Conservation (phyloP, 2,797 vertebrate species). For the Forpus xanthops region DNA sequence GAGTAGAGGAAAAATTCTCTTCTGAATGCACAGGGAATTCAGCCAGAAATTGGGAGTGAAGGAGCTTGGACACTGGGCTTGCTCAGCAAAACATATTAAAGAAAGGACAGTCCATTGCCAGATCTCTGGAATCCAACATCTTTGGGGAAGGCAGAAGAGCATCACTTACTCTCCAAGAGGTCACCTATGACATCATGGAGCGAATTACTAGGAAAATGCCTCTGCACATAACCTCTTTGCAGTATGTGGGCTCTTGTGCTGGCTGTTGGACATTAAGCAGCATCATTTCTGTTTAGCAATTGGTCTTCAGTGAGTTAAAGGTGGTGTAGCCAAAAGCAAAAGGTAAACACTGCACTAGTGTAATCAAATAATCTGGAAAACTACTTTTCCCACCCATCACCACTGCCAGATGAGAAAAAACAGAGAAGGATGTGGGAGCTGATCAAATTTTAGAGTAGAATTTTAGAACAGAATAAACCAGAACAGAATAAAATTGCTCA, state of each 20-base stretch:
- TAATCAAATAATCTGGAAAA: not conserved
- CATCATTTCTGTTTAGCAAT: not conserved
- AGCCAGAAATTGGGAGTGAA: not conserved
- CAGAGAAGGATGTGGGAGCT: not conserved
- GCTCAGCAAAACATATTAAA: not conserved
- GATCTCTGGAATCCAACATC: not conserved
- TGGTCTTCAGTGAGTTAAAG: not conserved
- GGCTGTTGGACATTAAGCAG: not conserved
- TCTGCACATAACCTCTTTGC: not conserved
- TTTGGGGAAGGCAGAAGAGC: not conserved
- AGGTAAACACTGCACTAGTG: not conserved
- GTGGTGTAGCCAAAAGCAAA: not conserved
- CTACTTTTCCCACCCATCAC: not conserved
- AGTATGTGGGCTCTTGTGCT: not conserved
- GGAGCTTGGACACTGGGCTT: not conserved
- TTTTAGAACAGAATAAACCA: not conserved
- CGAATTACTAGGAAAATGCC: not conserved
- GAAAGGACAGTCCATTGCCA: not conserved
- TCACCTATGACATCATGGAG: not conserved
- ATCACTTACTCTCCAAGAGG: not conserved
- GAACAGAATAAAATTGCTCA: not conserved
- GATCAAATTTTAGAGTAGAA: not conserved
- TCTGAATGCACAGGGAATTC: not conserved
- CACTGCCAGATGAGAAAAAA: not conserved
- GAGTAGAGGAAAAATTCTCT: not conserved